Percentiles rank a stretch among this genome's conserved stretches.
These are phyloP conservation scores for Atethmia centrago DNA, from an alignment of 2,888 invertebrate genomes.

Conservation along the genomic window DNA sequence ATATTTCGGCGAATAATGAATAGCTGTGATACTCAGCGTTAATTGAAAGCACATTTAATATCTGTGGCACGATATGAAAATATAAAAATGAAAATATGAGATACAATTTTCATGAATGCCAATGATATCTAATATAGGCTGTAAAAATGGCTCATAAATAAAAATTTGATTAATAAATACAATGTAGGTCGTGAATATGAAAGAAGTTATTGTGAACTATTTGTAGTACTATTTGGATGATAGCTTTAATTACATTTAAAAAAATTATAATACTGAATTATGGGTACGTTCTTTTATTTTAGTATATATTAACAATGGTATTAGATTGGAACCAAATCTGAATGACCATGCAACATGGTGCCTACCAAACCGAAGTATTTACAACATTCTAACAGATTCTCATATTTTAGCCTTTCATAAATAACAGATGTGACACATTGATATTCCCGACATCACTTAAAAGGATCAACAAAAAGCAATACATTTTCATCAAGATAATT, in stretches of 20 bases:
- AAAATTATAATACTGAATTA: not conserved
- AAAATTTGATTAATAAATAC: slow-evolving; percentile 27
- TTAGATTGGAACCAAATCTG: not conserved
- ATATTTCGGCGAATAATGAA: slow-evolving; percentile 49
- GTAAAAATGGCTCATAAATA: slow-evolving; percentile 16
- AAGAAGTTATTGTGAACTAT: slow-evolving; percentile 6
- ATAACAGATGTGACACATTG: slow-evolving; percentile 33
- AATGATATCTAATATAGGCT: slow-evolving; percentile 27
- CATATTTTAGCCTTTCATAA: slow-evolving; percentile 25
- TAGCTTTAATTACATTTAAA: not conserved
- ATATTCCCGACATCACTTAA: slow-evolving; percentile 60
- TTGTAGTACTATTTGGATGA: not conserved
- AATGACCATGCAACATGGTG: not conserved
- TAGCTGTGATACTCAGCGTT: slow-evolving; percentile 43
- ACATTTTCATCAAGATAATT: slow-evolving; percentile 76
- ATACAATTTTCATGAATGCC: slow-evolving; percentile 28
- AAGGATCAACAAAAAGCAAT: slow-evolving; percentile 69
- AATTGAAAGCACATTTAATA: slow-evolving; percentile 55
- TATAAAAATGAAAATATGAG: slow-evolving; percentile 32
- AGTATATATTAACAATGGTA: no score
- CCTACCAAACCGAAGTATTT: not conserved
- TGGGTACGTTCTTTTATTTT: not conserved
- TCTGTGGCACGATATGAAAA: slow-evolving; percentile 33
- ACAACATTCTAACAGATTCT: not conserved
- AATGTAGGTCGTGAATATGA: slow-evolving; percentile 3